Conservation (phyloP, 2,888 invertebrate species). For the Polydrusus tereticollis region DNA sequence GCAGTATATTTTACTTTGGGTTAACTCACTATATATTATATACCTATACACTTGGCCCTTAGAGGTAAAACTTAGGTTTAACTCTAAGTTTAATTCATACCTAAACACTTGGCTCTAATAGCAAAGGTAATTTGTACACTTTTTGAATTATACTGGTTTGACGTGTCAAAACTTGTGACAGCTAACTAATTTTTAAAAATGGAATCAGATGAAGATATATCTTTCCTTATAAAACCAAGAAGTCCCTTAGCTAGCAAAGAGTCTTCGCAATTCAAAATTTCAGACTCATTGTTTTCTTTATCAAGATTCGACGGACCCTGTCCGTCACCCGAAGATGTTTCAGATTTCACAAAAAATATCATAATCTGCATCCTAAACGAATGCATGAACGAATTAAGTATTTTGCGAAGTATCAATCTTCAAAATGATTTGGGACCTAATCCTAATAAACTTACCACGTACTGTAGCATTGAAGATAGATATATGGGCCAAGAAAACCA, state of each 20-base stretch:
- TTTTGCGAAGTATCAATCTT: slow-evolving; percentile 51
- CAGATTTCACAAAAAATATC: slow-evolving; percentile 21
- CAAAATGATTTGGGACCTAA: slow-evolving; percentile 41
- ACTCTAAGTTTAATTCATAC: too few species aligned
- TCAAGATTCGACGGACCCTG: not conserved
- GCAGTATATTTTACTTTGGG: too few species aligned
- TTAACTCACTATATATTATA: too few species aligned
- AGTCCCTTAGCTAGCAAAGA: too few species aligned
- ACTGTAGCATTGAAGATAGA: slow-evolving; percentile 49
- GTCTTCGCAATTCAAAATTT: not conserved
- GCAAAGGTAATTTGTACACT: too few species aligned
- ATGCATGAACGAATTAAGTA: slow-evolving; percentile 52
- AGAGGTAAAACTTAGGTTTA: too few species aligned
- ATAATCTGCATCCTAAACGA: slow-evolving; percentile 45
- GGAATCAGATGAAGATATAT: not conserved
- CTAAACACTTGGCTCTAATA: too few species aligned
- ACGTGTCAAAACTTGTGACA: too few species aligned
- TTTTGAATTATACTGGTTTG: too few species aligned
- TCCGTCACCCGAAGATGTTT: not conserved
- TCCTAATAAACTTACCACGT: slow-evolving; percentile 22
- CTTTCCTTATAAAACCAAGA: not conserved
- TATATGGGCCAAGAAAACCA: slow-evolving; percentile 53
- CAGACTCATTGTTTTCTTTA: not conserved
- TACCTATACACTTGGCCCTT: too few species aligned
- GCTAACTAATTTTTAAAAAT: not conserved